Evolutionary conservation across 2,797 vertebrate genomes (phyloP), one percentile per base, ranked within the genome.

Genomic region (Borostomias antarcticus): DNA sequence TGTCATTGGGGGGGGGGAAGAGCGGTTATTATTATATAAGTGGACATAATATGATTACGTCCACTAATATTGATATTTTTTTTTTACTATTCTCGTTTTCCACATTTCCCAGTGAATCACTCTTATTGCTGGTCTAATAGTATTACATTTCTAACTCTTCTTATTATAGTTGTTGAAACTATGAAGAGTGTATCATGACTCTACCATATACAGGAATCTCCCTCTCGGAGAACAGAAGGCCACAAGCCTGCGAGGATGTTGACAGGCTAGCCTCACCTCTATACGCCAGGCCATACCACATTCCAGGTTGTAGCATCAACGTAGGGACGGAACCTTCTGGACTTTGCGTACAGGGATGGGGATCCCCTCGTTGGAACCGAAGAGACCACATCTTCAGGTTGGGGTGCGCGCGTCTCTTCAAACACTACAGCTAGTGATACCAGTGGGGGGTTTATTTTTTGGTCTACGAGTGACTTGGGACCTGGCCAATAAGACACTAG

Each of bases 301-400:
- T 88, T 84, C 80, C 77, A 65, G 60, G 74, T n/a, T 61, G 65
- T 35, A 51, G 72, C 68, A 15, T 65, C 30, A 29, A 15, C 0
- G 57, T 32, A 15, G 66, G 8, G 47, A 25, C 47, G 9, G 2
- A 40, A 68, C 26, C 2, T n/a, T n/a, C n/a, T n/a, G n/a, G n/a
- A n/a, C n/a, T n/a, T n/a, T n/a, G n/a, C n/a, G n/a, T n/a, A n/a
- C n/a, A n/a, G n/a, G n/a, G n/a, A n/a, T n/a, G n/a, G n/a, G n/a
- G n/a, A n/a, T n/a, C n/a, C n/a, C n/a, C n/a, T n/a, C n/a, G n/a
- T n/a, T n/a, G n/a, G n/a, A n/a, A n/a, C n/a, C n/a, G n/a, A n/a
- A n/a, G n/a, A n/a, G n/a, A n/a, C n/a, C n/a, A n/a, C n/a, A n/a
- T n/a, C n/a, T n/a, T n/a, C n/a, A n/a, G n/a, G n/a, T n/a, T n/a